A percentile compares a stretch with the other conserved stretches of the same genome.
phyloP scores from a whole-genome alignment of 1,140 invertebrate species.

The Leptinotarsa defecta region DNA sequence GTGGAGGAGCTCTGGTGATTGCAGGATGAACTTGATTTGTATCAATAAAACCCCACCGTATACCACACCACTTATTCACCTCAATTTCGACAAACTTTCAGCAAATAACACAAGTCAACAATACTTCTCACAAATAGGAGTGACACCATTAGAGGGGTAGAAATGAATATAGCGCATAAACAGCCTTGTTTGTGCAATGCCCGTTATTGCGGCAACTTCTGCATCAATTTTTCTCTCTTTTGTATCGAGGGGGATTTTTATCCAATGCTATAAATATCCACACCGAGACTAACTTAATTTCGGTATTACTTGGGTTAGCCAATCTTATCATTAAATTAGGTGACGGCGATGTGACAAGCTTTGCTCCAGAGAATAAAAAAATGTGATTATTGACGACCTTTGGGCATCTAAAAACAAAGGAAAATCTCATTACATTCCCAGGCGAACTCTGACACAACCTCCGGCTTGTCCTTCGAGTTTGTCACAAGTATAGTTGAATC shows the following conservation, averaged over 20 bases:
- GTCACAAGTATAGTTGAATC: background rate
- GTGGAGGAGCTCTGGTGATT: too few relatives aligned
- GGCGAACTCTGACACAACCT: conserved; percentile 12
- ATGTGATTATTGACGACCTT: conserved; percentile 31
- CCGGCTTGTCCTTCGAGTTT: conserved; percentile 12
- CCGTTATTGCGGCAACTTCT: conserved; percentile 16
- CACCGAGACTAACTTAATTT: conserved; percentile 24
- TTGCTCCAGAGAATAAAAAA: conserved; percentile 16
- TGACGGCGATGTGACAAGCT: conserved; percentile 23
- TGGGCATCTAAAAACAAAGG: conserved; percentile 31
- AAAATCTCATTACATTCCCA: conserved; percentile 22
- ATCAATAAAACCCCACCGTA: background rate
- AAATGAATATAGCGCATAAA: conserved; percentile 19
- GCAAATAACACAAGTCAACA: conserved; percentile 26
- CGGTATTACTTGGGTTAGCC: conserved; percentile 25
- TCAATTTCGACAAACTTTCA: conserved; percentile 9
- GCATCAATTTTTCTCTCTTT: conserved; percentile 9
- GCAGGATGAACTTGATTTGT: too few relatives aligned
- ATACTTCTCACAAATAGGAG: conserved; percentile 13
- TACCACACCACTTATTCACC: conserved; percentile 3
- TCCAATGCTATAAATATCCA: conserved; percentile 10
- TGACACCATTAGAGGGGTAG: conserved; percentile 23
- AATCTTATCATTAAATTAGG: conserved; percentile 26
- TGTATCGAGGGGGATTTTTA: conserved; percentile 14
- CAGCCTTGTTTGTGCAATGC: conserved; percentile 12